These are phyloP conservation scores for Agapetus fuscipes DNA, from an alignment of 2,888 invertebrate species.

Conservation along the genomic window DNA sequence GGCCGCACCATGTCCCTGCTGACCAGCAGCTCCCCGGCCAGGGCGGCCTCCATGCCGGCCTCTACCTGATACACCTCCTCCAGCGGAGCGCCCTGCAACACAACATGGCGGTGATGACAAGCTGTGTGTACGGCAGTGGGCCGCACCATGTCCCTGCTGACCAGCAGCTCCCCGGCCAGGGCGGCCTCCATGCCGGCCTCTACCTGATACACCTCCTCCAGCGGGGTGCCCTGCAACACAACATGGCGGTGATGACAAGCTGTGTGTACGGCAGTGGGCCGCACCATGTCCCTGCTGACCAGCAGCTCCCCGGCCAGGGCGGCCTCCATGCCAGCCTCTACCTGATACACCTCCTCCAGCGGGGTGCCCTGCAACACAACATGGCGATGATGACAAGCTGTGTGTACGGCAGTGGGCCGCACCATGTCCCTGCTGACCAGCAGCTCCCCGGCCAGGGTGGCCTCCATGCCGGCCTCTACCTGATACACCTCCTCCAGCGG, in stretches of 20 bases:
- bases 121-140: constrained; percentile 15
- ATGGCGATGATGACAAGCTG: too few relatives aligned
- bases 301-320: constrained; percentile 50
- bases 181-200: constrained; percentile 55
- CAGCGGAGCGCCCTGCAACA: constrained; percentile 10
- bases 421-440: constrained; percentile 51
- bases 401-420: constrained; percentile 28
- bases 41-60: constrained; percentile 53
- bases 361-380: constrained; percentile 15
- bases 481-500: constrained; percentile 44
- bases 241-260: too few relatives aligned
- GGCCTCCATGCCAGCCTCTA: constrained; percentile 55
- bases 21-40: constrained; percentile 51
- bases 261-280: constrained; percentile 24
- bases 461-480: constrained; percentile 55
- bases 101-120: too few relatives aligned
- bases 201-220: constrained; percentile 49
- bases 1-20: constrained; percentile 44
- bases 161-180: constrained; percentile 49
- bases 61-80: constrained; percentile 53
- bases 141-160: constrained; percentile 47
- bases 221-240: constrained; percentile 11
- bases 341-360: constrained; percentile 47
- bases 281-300: constrained; percentile 48
- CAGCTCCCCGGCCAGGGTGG: constrained; percentile 48